Percentiles rank a stretch among this genome's conserved stretches.
phyloP scores from a whole-genome alignment of 2,797 vertebrate genomes.

The Pteronotus mesoamericanus region DNA sequence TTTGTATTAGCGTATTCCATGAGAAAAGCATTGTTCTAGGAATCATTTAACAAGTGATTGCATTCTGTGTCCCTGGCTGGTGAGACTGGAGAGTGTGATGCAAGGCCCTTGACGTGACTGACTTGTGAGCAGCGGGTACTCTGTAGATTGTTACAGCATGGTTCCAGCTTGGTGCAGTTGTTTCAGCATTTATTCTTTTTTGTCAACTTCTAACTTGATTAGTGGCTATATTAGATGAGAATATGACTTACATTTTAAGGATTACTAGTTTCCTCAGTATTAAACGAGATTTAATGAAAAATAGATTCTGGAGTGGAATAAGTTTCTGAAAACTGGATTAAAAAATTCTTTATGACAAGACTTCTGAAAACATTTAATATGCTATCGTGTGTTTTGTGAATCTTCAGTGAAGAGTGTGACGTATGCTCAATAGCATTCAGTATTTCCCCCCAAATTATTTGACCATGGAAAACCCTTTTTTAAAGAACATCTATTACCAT shows the following conservation, averaged over 20 bases:
- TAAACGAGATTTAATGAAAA: constrained; percentile 33
- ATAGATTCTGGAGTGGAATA: neutral
- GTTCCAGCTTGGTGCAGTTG: neutral
- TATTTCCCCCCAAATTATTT: constrained; percentile 4
- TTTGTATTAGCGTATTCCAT: neutral
- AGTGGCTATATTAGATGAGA: neutral
- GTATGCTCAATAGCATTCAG: neutral
- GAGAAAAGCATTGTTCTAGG: neutral
- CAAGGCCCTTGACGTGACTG: neutral
- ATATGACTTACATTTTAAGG: neutral
- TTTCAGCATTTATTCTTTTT: constrained; percentile 3
- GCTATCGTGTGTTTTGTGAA: neutral
- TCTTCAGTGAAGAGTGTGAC: constrained; percentile 3
- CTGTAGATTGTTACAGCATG: neutral
- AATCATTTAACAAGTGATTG: constrained; percentile 29
- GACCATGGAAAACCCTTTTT: neutral
- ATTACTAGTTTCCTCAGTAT: constrained; percentile 13
- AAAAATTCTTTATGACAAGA: neutral
- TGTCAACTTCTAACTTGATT: neutral
- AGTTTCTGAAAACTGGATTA: constrained; percentile 13
- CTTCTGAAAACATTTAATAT: constrained; percentile 10
- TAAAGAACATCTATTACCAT: neutral
- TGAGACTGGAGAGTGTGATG: neutral
- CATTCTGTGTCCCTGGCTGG: neutral
- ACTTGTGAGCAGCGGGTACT: neutral